Base-by-base conservation (phyloP, 2,113 vertebrate species). In the Pristiophorus japonicus region DNA sequence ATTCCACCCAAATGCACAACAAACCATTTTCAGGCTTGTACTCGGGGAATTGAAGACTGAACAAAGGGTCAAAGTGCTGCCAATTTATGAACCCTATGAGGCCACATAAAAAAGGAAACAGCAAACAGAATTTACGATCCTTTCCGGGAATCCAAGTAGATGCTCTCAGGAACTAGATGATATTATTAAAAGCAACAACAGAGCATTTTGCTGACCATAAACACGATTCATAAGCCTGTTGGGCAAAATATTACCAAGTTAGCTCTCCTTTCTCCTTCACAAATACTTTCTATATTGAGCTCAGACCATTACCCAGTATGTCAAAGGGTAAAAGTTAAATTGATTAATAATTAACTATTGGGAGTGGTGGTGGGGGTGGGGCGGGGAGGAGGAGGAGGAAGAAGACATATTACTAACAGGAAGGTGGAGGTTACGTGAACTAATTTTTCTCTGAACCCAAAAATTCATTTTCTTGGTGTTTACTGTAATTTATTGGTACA, bases 141-240 rank as follows among this genome's bases (percentile, higher is more conserved):
- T 38, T 70, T 70, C 38, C 16, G 45, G 66, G 42, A 70, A 94
- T 27, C 38, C 42, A 51, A 70, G 65, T 24, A 67, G 93, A 94
- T 70, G 66, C 27, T 94, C 45, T 73, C 65, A 94, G 51, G n/a
- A 70, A 73, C 65, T 16, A 94, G 66, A 70, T 47, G 4, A 34
- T 94, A 70, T 51, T 73, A 92, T 94, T 70, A 94, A 94, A 70
- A 94, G 93, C 93, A 70, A n/a, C 93, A 94, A 94, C 38, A 70
- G 65, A 70, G 27, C 42, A 94, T 70, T 45, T 94, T 94, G 55
- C 66, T 34, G 66, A 11, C 63, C 65, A 94, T 94, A 94, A 94
- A 94, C 93, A 51, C 34, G 38, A 94, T 47, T 94, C 63, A 73
- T 27, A 94, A 94, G 93, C 93, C 66, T 94, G 93, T 42, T 94